Evolutionary conservation across 1,140 invertebrate species (phyloP), one percentile per base, ranked within the genome.

Genomic region (Papilio machaon): DNA sequence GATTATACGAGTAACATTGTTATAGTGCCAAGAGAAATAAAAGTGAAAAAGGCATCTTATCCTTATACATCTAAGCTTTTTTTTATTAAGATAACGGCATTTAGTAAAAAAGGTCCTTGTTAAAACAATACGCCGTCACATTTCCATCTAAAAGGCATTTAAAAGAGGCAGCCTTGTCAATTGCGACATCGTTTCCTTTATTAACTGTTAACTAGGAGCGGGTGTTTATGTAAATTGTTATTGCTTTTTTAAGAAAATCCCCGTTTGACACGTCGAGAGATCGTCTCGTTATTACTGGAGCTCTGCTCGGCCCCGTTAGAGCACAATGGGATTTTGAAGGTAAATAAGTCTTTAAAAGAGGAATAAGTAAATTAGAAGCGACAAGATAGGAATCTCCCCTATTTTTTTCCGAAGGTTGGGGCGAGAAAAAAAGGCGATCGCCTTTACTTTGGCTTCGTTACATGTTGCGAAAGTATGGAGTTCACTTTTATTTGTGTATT

Each of bases 281-380:
- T 86, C 87, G 86, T 80, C 82, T 87, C 89, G 88, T 94, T 94
- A 92, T 92, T 91, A 88, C 90, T 83, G 81, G 83, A 89, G 88
- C 86, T 88, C 88, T 86, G 85, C 87, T 85, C 86, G 86, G 77
- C 75, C 86, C 90, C 90, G 90, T 88, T 88, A 82, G 87, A 87
- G 90, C 90, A 95, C 94, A 95, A 95, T 94, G 91, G 93, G 94
- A 95, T 95, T 95, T 94, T 93, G 94, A 94, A 95, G 93, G 95
- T 95, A 95, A 96, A 96, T 95, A 96, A 95, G 95, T 96, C 95
- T 95, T 95, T 95, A 95, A 95, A 95, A 95, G 94, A 95, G 95
- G 94, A 95, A 96, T 96, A 96, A 96, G 95, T 96, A 96, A 96
- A 96, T 96, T 96, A 96, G 95, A 96, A 95, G 95, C 95, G 94